Base-by-base conservation (phyloP, 2,888 invertebrate species). In the Polia nebulosa region DNA sequence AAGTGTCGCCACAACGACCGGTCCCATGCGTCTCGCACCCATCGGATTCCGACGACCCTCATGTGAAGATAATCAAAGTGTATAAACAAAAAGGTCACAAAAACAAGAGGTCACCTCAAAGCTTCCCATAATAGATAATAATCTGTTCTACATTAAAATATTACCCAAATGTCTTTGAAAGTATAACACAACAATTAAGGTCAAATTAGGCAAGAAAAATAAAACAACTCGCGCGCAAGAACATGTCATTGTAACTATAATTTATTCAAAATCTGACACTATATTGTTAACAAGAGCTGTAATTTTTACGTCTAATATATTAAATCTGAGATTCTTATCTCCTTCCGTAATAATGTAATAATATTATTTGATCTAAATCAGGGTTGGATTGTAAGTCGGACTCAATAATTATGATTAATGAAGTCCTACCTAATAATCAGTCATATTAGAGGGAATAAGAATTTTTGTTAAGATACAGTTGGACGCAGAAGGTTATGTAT, bases 331-430 rank as follows among this genome's bases (percentile, higher is more conserved):
- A 87, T 87, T 58, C 25, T 77, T 81, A 87, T 85, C 85, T 79
- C 73, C 64, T 79, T 78, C 55, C 22, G 36, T 70, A 70, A 80
- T 80, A 72, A 70, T 72, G 67, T 61, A 71, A 78, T 69, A 72
- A 72, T 76, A 56, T 74, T 64, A 68, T 76, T 68, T 72, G 67
- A 66, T 67, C 72, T 78, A 77, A 75, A 81, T 79, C 76, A 78
- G 60, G 57, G 70, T 45, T 76, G 61, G 67, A 63, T 57, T 67
- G 34, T 49, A 29, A 57, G 39, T 66, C 32, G 25, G 72, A 63
- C 55, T 73, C 39, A 59, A 59, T 53, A 71, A 65, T 80, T 68
- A 68, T 86, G 84, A 87, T 87, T 80, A 82, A 84, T 87, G 82
- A 69, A 76, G 76, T 69, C 72, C 68, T 59, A 82, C 74, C 60